These are phyloP conservation scores for Scaptomyza flava DNA, from an alignment of 2,888 invertebrate species.

Conservation along the genomic window DNA sequence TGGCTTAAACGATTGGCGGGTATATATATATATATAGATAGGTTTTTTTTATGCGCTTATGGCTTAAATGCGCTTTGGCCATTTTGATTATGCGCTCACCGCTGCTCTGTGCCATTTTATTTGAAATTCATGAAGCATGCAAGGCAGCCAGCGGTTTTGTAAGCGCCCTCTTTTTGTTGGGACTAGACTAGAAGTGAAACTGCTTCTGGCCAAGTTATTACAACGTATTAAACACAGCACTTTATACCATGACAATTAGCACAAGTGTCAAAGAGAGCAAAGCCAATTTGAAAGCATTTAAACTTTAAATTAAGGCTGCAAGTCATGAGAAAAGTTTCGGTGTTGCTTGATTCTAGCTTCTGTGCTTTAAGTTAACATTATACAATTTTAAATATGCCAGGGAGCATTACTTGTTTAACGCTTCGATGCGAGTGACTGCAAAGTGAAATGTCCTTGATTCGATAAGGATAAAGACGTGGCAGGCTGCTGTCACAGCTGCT, in stretches of 20 bases:
- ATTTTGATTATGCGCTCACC: conserved; percentile 67
- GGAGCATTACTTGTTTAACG: conserved; percentile 60
- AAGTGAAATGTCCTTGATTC: conserved; percentile 59
- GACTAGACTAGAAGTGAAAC: neutral
- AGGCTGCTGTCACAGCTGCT: conserved; percentile 35
- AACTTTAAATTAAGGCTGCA: neutral
- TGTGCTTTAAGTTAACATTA: neutral
- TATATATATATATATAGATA: conserved; percentile 4
- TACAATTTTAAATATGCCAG: conserved; percentile 27
- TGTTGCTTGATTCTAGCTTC: neutral
- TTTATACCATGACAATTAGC: conserved; percentile 52
- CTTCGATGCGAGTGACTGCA: conserved; percentile 54
- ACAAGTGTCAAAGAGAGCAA: conserved; percentile 2
- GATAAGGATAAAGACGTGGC: conserved; percentile 67
- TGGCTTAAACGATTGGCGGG: conserved; percentile 53
- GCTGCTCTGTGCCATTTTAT: conserved; percentile 41
- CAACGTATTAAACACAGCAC: conserved; percentile 53
- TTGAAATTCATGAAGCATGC: conserved; percentile 66
- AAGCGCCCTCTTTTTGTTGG: conserved; percentile 35
- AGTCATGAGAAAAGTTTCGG: neutral
- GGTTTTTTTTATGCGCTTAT: conserved; percentile 66
- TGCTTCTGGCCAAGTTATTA: conserved; percentile 35
- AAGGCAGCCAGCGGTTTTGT: conserved; percentile 53
- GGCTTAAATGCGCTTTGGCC: conserved; percentile 75
- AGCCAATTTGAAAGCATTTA: neutral